Evolutionary conservation across 2,797 vertebrate genomes (phyloP), one percentile per base, ranked within the genome.

Genomic region (Macroramphosus scolopax): DNA sequence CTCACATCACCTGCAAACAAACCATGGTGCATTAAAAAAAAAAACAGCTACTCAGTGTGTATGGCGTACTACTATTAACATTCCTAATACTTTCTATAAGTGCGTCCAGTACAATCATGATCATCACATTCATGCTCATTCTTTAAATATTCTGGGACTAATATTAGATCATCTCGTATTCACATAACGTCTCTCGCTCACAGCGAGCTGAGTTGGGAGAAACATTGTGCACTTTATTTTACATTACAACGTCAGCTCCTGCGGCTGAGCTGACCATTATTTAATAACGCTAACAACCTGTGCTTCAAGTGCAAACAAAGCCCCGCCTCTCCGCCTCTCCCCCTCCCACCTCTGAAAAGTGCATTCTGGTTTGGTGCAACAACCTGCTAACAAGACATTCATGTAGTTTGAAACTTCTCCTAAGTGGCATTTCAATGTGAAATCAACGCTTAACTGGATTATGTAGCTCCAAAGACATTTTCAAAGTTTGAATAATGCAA

Each of bases 351-450:
- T 47, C 57, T 16, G 17, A 72, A 78, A 83, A 83, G 55, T 80
- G 75, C 80, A 62, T 71, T 77, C 46, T 25, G 75, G 41, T 75
- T 81, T 72, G 67, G 72, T 86, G 81, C 72, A 82, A 78, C 17
- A 17, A 31, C 39, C 63, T 34, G 43, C 62, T 51, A 1, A n/a
- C 0, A 50, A 63, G 50, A 82, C 73, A 64, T 82, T 77, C 68
- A 65, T 54, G 36, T 41, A 39, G 17, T 62, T 66, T 32, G 17
- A 63, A 58, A 41, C 20, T 42, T 46, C 42, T 47, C 28, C 9
- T 26, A 26, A 28, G 61, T 40, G 46, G 31, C 43, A 22, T 62
- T 22, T 22, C 20, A 22, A 6, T 48, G 26, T 43, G 42, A 40
- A 40, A 31, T 30, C 28, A 12, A 28, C 45, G 28, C 15, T 45